phyloP scores from a whole-genome alignment of 2,113 vertebrate species.

The Lagopus muta region DNA sequence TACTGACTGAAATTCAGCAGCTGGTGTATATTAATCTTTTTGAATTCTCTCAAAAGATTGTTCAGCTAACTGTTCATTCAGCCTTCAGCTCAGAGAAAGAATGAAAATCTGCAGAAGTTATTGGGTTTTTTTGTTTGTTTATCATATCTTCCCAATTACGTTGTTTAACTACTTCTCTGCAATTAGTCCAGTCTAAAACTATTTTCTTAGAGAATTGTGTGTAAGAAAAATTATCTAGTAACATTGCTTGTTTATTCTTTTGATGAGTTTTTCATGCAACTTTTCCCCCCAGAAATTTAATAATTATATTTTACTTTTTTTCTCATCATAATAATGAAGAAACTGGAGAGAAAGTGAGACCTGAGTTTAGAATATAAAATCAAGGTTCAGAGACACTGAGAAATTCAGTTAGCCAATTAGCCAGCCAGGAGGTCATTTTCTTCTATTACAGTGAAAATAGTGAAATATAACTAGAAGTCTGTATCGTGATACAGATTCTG shows the following conservation, averaged over 20 bases:
- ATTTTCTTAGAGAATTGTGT: not conserved
- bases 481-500: not conserved
- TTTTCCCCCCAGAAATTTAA: not conserved
- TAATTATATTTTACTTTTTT: not conserved
- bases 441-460: not conserved
- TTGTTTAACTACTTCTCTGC: not conserved
- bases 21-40: not conserved
- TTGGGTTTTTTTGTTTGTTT: not conserved
- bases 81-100: not conserved
- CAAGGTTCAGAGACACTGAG: not conserved
- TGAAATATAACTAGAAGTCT: not conserved
- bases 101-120: slow-evolving; percentile 2
- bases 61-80: not conserved
- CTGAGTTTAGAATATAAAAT: not conserved
- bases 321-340: not conserved
- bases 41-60: not conserved
- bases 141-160: not conserved
- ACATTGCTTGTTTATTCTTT: not conserved
- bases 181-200: not conserved
- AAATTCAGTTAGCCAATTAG: not conserved
- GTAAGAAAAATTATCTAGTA: not conserved
- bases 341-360: not conserved
- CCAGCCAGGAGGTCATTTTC: not conserved
- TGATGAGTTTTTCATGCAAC: not conserved
- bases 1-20: not conserved